Percentiles rank a stretch among this genome's conserved stretches.
Evolutionary conservation across 2,888 invertebrate genomes (phyloP).

Genomic region (Drosophila nigricruria): DNA sequence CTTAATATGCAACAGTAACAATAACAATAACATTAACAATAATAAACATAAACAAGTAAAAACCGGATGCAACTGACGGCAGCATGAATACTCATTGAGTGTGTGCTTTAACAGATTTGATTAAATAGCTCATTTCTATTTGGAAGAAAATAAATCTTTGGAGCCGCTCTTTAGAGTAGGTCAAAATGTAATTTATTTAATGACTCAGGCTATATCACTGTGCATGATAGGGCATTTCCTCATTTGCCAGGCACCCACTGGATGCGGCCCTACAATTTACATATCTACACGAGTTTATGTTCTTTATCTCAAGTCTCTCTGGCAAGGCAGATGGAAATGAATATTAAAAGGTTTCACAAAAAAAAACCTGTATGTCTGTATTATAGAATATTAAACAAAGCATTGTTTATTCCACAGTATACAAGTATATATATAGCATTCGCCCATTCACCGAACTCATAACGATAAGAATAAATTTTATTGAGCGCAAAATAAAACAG

Average conservation of each 20-base stretch:
- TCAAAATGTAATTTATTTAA: slow-evolving; percentile 7
- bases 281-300: neutral
- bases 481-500: slow-evolving; percentile 1
- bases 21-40: neutral
- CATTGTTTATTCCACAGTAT: neutral
- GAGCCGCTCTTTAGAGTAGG: slow-evolving; percentile 2
- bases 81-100: neutral
- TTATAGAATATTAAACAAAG: neutral
- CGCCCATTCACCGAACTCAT: neutral
- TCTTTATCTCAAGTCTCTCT: neutral
- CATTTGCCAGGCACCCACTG: slow-evolving; percentile 11
- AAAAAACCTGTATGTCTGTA: neutral
- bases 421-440: neutral
- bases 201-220: neutral
- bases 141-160: neutral
- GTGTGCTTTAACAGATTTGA: neutral
- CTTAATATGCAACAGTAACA: neutral
- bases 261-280: neutral
- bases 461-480: slow-evolving; percentile 4
- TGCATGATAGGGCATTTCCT: slow-evolving; percentile 5
- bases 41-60: neutral
- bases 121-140: neutral
- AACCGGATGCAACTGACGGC: slow-evolving; percentile 3
- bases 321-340: neutral
- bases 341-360: neutral